A percentile compares a stretch with the other conserved stretches of the same genome.
phyloP scores from a whole-genome alignment of 2,113 vertebrate genomes.

The Ceyx melanurus region DNA sequence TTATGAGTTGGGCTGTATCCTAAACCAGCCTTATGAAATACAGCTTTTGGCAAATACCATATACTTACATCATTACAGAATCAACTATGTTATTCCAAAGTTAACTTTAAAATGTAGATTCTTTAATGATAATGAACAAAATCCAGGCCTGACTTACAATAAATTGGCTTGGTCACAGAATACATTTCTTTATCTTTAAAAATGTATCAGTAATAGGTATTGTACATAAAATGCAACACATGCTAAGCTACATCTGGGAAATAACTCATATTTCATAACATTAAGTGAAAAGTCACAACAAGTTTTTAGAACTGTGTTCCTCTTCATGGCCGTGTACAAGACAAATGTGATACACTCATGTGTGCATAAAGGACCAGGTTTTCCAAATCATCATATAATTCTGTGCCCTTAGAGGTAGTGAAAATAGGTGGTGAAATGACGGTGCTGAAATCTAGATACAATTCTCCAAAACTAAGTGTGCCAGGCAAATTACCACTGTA shows the following conservation, averaged over 20 bases:
- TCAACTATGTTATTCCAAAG: slow-evolving; percentile 48
- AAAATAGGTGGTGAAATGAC: neutral
- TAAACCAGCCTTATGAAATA: slow-evolving; percentile 50
- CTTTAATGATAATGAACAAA: slow-evolving; percentile 19
- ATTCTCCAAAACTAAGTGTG: neutral
- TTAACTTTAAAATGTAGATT: slow-evolving; percentile 26
- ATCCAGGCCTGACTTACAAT: neutral
- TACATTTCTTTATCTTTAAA: neutral
- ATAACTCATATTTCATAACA: neutral
- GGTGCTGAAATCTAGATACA: neutral
- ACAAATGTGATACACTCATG: neutral
- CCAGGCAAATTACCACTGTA: neutral
- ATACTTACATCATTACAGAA: slow-evolving; percentile 58
- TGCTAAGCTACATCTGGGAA: neutral
- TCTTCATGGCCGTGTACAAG: neutral
- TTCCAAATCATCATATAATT: neutral
- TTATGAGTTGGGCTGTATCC: slow-evolving; percentile 40
- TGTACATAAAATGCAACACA: neutral
- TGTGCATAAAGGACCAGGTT: neutral
- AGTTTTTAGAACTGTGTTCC: neutral
- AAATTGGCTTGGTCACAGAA: neutral
- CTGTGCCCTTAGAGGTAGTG: neutral
- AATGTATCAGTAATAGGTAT: neutral
- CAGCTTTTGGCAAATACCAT: slow-evolving; percentile 60
- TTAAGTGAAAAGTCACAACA: neutral